These are phyloP conservation scores for Syrphus vitripennis DNA, from an alignment of 2,888 invertebrate species.

Conservation along the genomic window DNA sequence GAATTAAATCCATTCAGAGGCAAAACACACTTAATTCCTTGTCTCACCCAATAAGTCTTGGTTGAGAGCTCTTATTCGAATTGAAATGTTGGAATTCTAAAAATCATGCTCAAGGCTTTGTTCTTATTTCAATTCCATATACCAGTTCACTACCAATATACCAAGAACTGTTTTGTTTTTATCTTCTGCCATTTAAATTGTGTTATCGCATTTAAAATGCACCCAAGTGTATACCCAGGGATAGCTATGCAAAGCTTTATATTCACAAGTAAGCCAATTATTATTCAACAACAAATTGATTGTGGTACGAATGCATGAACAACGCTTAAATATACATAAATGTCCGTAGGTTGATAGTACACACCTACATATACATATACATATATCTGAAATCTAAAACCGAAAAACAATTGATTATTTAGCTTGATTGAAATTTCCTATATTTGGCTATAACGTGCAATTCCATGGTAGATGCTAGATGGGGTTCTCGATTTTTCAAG, in stretches of 20 bases:
- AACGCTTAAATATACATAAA: too few species aligned
- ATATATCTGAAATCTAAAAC: background rate
- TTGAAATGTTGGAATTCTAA: background rate
- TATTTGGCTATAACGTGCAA: background rate
- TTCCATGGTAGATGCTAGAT: background rate
- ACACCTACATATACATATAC: background rate
- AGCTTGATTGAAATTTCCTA: background rate
- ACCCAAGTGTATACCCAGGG: slow-evolving; percentile 28
- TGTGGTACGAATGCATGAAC: background rate
- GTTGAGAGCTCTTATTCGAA: background rate
- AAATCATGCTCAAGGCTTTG: background rate
- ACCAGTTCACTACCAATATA: background rate
- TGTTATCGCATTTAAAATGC: slow-evolving; percentile 27
- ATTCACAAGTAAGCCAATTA: slow-evolving; percentile 18
- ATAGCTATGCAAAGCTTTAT: background rate
- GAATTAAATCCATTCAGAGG: too few species aligned
- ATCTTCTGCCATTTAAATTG: slow-evolving; percentile 21
- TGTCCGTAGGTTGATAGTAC: background rate
- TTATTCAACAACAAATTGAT: slow-evolving; percentile 1
- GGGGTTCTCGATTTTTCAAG: background rate
- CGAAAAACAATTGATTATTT: background rate
- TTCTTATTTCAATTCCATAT: background rate
- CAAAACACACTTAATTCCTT: background rate
- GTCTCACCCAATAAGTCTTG: background rate
- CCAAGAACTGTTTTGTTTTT: background rate